Conservation (phyloP, 2,888 invertebrate genomes). For the Tuberolachnus salignus region DNA sequence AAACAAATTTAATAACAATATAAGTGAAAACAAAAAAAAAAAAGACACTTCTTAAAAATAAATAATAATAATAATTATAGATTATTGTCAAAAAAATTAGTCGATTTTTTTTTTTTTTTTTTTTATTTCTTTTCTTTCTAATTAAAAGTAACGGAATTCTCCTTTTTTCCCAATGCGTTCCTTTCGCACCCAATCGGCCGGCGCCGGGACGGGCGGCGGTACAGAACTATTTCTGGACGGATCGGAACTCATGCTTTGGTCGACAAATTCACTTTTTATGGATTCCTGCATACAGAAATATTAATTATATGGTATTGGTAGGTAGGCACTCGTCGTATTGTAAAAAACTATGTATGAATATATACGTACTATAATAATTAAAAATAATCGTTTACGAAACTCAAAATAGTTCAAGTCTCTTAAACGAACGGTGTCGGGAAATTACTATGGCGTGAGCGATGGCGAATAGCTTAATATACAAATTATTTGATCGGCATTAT, state of each 20-base stretch:
- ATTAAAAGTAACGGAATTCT: constrained; percentile 90
- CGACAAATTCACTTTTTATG: constrained; percentile 43
- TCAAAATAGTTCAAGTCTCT: no score
- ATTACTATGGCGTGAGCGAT: no score
- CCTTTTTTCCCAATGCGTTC: constrained; percentile 92
- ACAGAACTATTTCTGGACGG: constrained; percentile 57
- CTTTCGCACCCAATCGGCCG: constrained; percentile 84
- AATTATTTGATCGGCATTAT: no score
- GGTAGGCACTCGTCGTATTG: no score
- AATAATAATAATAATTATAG: constrained; percentile 2
- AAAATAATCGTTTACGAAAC: no score
- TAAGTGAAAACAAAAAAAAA: constrained; percentile 10
- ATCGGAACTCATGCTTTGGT: constrained; percentile 49
- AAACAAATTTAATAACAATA: constrained; percentile 37
- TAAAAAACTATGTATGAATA: no score
- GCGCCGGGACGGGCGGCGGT: constrained; percentile 66
- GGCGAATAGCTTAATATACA: no score
- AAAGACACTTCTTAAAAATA: not conserved
- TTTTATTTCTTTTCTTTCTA: no score
- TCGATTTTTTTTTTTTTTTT: not conserved
- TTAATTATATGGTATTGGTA: not conserved
- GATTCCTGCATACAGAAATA: constrained; percentile 41
- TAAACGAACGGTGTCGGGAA: no score
- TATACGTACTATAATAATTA: no score
- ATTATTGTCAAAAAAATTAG: not conserved